These are phyloP conservation scores for Agrypnia vestita DNA, from an alignment of 1,140 invertebrate species.

Conservation along the genomic window DNA sequence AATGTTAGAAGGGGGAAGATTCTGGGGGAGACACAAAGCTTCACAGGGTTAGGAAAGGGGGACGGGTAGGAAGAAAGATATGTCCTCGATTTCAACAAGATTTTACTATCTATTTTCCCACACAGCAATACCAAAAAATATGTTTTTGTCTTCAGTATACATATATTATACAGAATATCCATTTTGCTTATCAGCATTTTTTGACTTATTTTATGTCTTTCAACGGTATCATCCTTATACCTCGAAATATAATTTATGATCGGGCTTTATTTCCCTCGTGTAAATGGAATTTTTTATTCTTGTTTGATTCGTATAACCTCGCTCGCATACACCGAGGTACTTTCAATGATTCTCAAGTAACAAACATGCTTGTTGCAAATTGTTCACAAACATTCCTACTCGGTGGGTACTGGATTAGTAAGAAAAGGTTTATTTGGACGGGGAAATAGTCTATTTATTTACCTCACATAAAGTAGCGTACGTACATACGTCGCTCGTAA, in stretches of 20 bases:
- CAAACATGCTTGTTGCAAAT: too few relatives aligned
- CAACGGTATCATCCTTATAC: slow-evolving; percentile 4
- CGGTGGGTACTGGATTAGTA: too few relatives aligned
- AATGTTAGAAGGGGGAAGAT: not conserved
- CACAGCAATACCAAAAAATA: not conserved
- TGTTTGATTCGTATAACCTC: too few relatives aligned
- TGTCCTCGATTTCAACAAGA: slow-evolving; percentile 5
- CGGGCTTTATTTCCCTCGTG: slow-evolving; percentile 2
- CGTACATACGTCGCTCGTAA: too few relatives aligned
- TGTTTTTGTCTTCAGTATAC: not conserved
- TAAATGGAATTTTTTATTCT: slow-evolving; percentile 4
- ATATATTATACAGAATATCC: slow-evolving; percentile 3
- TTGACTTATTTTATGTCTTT: slow-evolving; percentile 21
- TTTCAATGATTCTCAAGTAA: too few relatives aligned
- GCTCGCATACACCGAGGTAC: too few relatives aligned
- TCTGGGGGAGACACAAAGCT: slow-evolving; percentile 1
- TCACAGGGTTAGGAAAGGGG: not conserved
- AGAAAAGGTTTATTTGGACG: too few relatives aligned
- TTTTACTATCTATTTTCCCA: not conserved
- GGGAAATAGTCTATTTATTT: too few relatives aligned
- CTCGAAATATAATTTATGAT: slow-evolving; percentile 16
- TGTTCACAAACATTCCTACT: too few relatives aligned
- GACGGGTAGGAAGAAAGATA: not conserved
- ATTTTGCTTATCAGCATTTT: slow-evolving; percentile 6
- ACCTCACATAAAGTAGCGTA: too few relatives aligned